Percentiles rank a stretch among this genome's conserved stretches.
These are phyloP conservation scores for Helobdella robusta DNA, from an alignment of 2,888 invertebrate genomes.

Conservation along the genomic window DNA sequence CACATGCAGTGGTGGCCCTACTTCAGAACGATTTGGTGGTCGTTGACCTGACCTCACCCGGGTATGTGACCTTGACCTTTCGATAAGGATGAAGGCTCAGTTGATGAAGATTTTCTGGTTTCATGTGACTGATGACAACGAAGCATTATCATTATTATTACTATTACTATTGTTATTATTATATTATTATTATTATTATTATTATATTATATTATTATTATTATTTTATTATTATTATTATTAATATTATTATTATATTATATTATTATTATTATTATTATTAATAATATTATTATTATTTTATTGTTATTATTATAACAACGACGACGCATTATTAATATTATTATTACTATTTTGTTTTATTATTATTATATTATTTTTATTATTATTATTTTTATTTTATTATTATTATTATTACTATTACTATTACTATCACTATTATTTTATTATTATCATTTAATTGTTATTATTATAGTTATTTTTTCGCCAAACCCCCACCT, in stretches of 20 bases:
- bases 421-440: neutral
- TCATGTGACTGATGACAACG: too few relatives aligned
- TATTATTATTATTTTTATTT: too few relatives aligned
- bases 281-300: neutral
- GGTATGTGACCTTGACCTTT: slow-evolving; percentile 50
- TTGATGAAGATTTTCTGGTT: too few relatives aligned
- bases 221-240: neutral
- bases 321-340: too few relatives aligned
- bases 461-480: neutral
- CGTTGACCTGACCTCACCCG: slow-evolving; percentile 84
- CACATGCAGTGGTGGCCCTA: slow-evolving; percentile 91
- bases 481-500: too few relatives aligned
- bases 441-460: neutral
- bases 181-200: neutral
- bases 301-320: neutral
- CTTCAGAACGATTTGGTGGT: slow-evolving; percentile 95
- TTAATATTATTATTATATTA: neutral
- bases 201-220: neutral
- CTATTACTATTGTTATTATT: too few relatives aligned
- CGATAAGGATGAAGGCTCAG: too few relatives aligned
- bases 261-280: neutral
- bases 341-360: too few relatives aligned
- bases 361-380: too few relatives aligned
- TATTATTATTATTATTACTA: neutral
- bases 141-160: too few relatives aligned